Evolutionary conservation across 2,797 vertebrate genomes (phyloP), one percentile per base, ranked within the genome.

Genomic region (Nannoperca obscura): DNA sequence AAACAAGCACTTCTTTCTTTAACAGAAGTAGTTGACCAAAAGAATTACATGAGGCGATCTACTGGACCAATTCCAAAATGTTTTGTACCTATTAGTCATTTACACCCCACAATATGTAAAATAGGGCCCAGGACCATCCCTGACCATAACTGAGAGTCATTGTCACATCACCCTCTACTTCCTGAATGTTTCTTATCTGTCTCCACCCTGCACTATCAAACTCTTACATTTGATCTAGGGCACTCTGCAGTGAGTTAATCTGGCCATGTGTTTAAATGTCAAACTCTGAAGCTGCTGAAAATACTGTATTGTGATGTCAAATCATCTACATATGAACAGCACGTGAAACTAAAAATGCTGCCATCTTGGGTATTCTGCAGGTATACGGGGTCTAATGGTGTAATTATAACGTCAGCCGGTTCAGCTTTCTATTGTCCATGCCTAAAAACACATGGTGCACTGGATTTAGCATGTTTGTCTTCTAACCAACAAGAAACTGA

Each of bases 361-460:
- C 24, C 24, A 52, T 24, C 24, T 44, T 24, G 7, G 32, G n/a
- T 52, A 20, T 30, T 11, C 32, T 20, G 63, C n/a, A 27, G 34
- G 19, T 20, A 2, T 40, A 7, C 0, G 12, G 15, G 12, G 32
- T 61, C 22, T 30, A 42, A n/a, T 3, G 22, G 4, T 53, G 49
- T 40, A 27, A 40, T 11, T 19, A n/a, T 9, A n/a, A 47, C 17
- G 1, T 6, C 10, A 12, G 7, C 3, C 7, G 7, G 7, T 42
- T 32, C 44, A 15, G 36, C 46, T 27, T 44, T 27, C 1, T 32
- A 3, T 24, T 36, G 24, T 32, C 11, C 1, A 8, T 9, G 50
- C 42, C 30, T 4, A 7, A 15, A 61, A 34, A 14, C 44, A 20
- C 24, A 55, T 0, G 2, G 1, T 6, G 12, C 22, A 0, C 9